Base-by-base conservation (phyloP, 2,888 invertebrate genomes). In the Aleiodes alternator region DNA sequence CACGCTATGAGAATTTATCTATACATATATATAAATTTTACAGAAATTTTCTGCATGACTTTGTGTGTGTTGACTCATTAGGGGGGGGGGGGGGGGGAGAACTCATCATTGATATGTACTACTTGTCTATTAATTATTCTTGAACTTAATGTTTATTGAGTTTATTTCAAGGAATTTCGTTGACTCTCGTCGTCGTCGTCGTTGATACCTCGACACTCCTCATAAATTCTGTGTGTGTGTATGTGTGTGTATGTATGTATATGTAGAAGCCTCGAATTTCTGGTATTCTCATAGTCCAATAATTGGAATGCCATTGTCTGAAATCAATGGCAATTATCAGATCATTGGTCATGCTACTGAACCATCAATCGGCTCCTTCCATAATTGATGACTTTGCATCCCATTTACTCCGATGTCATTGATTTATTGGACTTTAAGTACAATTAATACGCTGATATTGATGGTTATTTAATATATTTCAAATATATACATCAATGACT, bases 361-460 rank as follows among this genome's bases (percentile, higher is more conserved):
- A 64, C 16, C 64, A 16, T 64, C 43, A 64, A 43, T 61, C 61
- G 38, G n/a, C 16, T 14, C 64, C 59, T 38, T 43, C 43, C 43
- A 64, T 64, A 64, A 64, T 64, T 64, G 23, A 43, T 48, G 64
- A 43, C 48, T 43, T 64, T 64, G 23, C 64, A 64, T 64, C 64
- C 64, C 43, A 64, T 64, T 64, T 43, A 64, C 8, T 48, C 43
- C 43, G 23, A 16, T 43, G 38, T 64, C 43, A 64, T 43, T 29
- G 64, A 64, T 64, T 64, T 6, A 64, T 48, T 48, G 16, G 11
- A 8, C 64, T 12, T 23, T 9, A 43, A 64, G 9, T 43, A 8
- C 14, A 14, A 64, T 64, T 64, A 14, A 23, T 16, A 12, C 43
- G 9, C 7, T 6, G 4, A 61, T 23, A n/a, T 55, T 55, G 14